These are phyloP conservation scores for Calypte anna DNA, from an alignment of 2,113 vertebrate genomes.

Conservation along the genomic window DNA sequence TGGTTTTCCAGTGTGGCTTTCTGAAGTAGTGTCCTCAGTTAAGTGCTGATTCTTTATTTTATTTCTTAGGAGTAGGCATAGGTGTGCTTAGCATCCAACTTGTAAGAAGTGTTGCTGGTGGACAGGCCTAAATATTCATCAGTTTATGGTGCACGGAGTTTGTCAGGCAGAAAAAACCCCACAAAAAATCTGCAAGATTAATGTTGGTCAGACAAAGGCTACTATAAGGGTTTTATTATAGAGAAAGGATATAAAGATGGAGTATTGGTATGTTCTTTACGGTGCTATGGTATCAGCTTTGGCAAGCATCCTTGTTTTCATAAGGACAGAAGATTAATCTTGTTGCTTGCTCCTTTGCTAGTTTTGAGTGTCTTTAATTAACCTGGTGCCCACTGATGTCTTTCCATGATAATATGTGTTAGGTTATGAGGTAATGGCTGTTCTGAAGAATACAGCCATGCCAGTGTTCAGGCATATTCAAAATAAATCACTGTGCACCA, in stretches of 20 bases:
- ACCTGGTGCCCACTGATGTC: background rate
- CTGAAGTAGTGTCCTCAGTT: background rate
- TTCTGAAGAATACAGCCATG: background rate
- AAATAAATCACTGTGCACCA: background rate
- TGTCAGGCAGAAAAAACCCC: background rate
- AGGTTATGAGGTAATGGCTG: background rate
- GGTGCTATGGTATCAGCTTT: background rate
- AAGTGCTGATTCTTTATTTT: background rate
- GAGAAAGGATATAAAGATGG: background rate
- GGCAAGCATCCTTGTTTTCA: background rate
- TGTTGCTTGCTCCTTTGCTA: background rate
- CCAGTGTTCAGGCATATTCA: background rate
- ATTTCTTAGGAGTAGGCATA: background rate
- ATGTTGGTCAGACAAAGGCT: background rate
- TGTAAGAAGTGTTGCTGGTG: background rate
- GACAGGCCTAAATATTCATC: background rate
- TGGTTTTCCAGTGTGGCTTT: background rate
- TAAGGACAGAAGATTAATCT: background rate
- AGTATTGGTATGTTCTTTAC: background rate
- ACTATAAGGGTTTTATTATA: background rate
- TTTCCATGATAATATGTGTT: background rate
- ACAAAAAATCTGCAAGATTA: background rate
- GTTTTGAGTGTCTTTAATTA: background rate
- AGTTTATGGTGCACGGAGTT: background rate
- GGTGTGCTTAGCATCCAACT: background rate